Base-by-base conservation (phyloP, 2,888 invertebrate species). In the Trissolcus japonicus region DNA sequence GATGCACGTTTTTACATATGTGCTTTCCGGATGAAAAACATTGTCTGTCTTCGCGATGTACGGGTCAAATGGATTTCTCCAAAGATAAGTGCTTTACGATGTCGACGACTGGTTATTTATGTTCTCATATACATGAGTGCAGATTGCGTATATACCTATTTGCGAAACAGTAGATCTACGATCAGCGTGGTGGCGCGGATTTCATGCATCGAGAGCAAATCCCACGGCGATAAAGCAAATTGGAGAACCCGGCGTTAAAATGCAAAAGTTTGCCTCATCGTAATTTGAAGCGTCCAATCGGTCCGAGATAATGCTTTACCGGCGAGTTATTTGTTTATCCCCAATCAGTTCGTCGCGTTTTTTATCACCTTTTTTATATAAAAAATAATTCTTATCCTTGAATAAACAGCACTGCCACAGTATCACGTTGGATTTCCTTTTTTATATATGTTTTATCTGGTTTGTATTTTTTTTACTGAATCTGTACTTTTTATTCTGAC, bases 31-130 rank as follows among this genome's bases (percentile, higher is more conserved):
- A 51, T 67, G 14, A 71, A 75, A 76, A 79, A 66, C 61, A 69
- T 78, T 78, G 76, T 60, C 19, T 40, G 41, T 50, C 51, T 56
- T 35, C 63, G 50, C 40, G 57, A 63, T 72, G 83, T 84, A 72
- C 80, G 68, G 82, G 82, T 83, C 81, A 82, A 81, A 79, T 71
- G 80, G 82, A 84, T 84, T 83, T 84, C 75, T 78, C 74, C 77
- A 66, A 78, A 67, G 81, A 76, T 61, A 80, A 79, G 80, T 80
- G 80, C 80, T 82, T 82, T 78, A 75, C 77, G 79, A 77, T 57
- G 68, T 69, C 72, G 69, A 65, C 76, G 78, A 78, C 76, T 71
- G 74, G 9, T 66, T 69, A 69, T 62, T 69, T 69, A 69, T 69
- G 55, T 62, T 54, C 66, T 66, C 65, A 53, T 71, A 65, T 67